Conservation (phyloP, 2,888 invertebrate genomes). For the Synergus japonicus region DNA sequence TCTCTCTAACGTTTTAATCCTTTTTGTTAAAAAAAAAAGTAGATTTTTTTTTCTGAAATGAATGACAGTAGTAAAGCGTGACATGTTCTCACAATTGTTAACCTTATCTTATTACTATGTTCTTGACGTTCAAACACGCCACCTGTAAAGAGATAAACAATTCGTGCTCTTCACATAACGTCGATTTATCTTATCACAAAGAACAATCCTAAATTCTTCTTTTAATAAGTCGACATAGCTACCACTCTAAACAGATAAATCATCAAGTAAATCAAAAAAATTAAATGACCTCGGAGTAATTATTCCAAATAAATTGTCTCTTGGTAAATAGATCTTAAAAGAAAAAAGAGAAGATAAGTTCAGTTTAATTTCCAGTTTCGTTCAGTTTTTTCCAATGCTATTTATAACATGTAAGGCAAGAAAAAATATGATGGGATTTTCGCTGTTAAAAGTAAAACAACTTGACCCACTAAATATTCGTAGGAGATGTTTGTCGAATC, state of each 20-base stretch:
- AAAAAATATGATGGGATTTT: not conserved
- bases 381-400: not conserved
- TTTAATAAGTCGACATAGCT: not conserved
- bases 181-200: not conserved
- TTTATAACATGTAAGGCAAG: not conserved
- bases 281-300: no score
- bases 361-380: not conserved
- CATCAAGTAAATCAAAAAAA: no score
- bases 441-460: not conserved
- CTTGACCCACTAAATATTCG: conserved; percentile 10
- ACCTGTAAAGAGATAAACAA: not conserved
- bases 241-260: no score
- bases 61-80: not conserved
- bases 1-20: not conserved
- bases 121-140: not conserved
- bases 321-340: not conserved
- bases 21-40: not conserved
- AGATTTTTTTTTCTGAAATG: no score
- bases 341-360: not conserved
- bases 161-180: not conserved
- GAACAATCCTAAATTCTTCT: not conserved
- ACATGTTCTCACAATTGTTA: not conserved
- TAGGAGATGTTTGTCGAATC: not conserved
- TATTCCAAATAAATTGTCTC: not conserved
- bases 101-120: not conserved